Evolutionary conservation across 2,888 invertebrate species (phyloP).

Genomic region (Hypomecis atomaria): DNA sequence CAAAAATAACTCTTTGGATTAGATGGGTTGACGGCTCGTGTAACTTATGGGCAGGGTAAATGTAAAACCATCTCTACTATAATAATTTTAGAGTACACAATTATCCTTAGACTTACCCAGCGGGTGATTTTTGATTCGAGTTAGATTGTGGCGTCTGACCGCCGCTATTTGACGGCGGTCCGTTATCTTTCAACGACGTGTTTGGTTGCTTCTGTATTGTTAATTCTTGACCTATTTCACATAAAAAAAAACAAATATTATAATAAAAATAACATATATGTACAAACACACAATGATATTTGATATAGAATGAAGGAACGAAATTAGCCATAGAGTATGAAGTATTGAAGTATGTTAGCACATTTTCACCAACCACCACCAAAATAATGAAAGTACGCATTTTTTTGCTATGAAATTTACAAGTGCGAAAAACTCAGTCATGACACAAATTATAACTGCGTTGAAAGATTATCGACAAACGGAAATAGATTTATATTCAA

Average conservation of each 20-base stretch:
- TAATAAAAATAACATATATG: neutral
- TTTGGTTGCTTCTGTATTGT: conserved; percentile 98
- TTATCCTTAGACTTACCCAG: no score
- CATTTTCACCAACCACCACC: conserved; percentile 85
- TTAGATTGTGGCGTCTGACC: conserved; percentile 79
- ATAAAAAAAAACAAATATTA: conserved; percentile 36
- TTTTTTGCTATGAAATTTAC: conserved; percentile 24
- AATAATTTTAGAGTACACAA: no score
- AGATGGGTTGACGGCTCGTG: no score
- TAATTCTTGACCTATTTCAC: conserved; percentile 91
- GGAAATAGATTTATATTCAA: no score
- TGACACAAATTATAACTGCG: conserved; percentile 18
- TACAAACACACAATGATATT: conserved; percentile 19
- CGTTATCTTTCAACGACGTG: conserved; percentile 92
- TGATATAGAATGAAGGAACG: conserved; percentile 61
- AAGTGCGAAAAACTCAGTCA: conserved; percentile 16
- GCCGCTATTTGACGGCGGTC: conserved; percentile 79
- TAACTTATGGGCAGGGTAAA: no score
- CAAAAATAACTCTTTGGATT: no score
- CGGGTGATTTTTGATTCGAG: conserved; percentile 87
- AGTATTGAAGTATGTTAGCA: conserved; percentile 82
- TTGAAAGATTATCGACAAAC: conserved; percentile 32
- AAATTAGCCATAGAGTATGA: conserved; percentile 84
- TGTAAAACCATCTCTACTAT: no score
- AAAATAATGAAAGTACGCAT: conserved; percentile 55